Evolutionary conservation across 2,888 invertebrate genomes (phyloP), one percentile per base, ranked within the genome.

Genomic region (Clepsis dumicolana): DNA sequence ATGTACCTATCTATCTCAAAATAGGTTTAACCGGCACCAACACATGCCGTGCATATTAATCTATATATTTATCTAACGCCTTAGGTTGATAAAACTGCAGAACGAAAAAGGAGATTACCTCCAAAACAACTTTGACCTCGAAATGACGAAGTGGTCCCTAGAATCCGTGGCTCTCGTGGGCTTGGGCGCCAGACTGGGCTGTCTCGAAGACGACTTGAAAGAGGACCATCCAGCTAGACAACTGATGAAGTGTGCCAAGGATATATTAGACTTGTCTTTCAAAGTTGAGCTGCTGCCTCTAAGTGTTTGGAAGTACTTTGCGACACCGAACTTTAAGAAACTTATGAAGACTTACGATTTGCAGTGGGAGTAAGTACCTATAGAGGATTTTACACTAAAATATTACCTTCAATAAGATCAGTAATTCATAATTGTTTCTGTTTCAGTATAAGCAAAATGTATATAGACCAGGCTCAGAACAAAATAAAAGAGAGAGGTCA

Each of bases 71-170:
- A 3, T 56, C 24, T 65, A 44, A 32, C 16, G 64, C 84, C 82
- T n/a, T 72, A 94, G 94, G 71, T 80, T 94, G 52, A 75, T 79
- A 16, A 78, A 73, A 60, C 67, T 88, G 29, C 29, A 29, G 8
- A 83, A 84, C 72, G 78, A 87, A 54, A 78, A 83, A 10, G 74
- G 78, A 18, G 73, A 77, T 0, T 89, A 90, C 74, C 79, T 91
- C 4, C 72, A 84, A 57, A 70, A 82, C 2, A 83, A 95, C 75
- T 94, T 96, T 59, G 80, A 86, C 38, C 82, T 89, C 18, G 95
- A 95, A 84, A 81, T 95, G 21, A 93, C 93, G 38, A 95, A 94
- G 80, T 96, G 95, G 95, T 93, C 95, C 1, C 81, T 96, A 62
- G 96, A 96, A 85, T 95, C 94, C 0, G 76, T 91, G 5, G 88